Base-by-base conservation (phyloP, 2,888 invertebrate genomes). In the Sinodicranocentrus sp. region DNA sequence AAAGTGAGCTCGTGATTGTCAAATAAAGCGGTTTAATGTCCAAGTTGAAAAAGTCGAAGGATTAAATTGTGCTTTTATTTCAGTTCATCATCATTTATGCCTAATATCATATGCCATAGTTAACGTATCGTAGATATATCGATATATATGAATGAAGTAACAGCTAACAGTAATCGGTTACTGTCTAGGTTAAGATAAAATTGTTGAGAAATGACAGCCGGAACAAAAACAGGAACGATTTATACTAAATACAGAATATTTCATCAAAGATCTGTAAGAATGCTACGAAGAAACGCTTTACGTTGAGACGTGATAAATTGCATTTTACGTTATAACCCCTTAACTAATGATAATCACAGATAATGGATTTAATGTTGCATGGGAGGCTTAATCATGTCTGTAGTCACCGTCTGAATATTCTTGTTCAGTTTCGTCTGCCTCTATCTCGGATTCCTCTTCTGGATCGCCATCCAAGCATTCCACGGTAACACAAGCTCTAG, bases 1-100 rank as follows among this genome's bases (percentile, higher is more conserved):
- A 19, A 79, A 79, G 79, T 79, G 71, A 79, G 79, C 79, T 79
- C 79, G 79, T 79, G 79, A 79, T 79, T 79, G 79, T 79, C 65
- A 79, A 79, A 79, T 79, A 79, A 79, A 75, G 39, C 26, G 23
- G 71, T 61, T 71, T 70, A 43, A 79, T 79, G 79, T 79, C 79
- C 79, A 79, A 79, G 63, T 67, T 63, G 43, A 65, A 65, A 48
- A 43, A 73, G 5, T 23, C 57, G 39, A 21, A 26, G 33, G 19
- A 43, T n/a, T 33, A 6, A 15, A 33, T 57, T 52, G 52, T 6
- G 25, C 23, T 23, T 28, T 61, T 61, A 61, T 61, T 61, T 28
- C 61, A 19, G 19, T n/a, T 44, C 44, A 44, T 44, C 13, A n/a
- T 44, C 44, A 8, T 2, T 44, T n/a, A 44, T 44, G 8, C n/a